phyloP scores from a whole-genome alignment of 2,888 invertebrate genomes.

The Nowickia ferox region DNA sequence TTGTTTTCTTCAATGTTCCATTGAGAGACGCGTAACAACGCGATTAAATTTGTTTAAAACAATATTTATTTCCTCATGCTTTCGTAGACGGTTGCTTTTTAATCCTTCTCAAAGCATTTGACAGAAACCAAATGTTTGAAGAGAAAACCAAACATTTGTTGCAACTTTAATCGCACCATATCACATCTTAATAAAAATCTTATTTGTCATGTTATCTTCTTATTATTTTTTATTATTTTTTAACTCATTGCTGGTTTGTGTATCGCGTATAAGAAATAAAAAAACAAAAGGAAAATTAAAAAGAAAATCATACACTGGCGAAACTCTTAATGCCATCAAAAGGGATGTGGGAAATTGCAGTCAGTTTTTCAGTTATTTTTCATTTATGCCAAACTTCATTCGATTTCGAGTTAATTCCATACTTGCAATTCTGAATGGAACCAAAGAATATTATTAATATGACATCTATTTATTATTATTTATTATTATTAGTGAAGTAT shows the following conservation, averaged over 20 bases:
- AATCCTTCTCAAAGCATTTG: conserved; percentile 68
- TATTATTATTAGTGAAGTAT: too few species aligned
- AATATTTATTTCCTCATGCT: conserved; percentile 45
- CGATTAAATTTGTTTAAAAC: conserved; percentile 59
- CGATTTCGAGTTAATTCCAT: too few species aligned
- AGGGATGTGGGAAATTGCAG: too few species aligned
- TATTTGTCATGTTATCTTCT: conserved; percentile 56
- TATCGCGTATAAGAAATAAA: too few species aligned
- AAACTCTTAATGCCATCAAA: too few species aligned
- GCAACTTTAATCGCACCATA: conserved; percentile 31
- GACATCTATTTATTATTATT: too few species aligned
- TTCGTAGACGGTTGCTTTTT: conserved; percentile 46
- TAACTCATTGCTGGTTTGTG: background rate
- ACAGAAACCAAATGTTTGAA: conserved; percentile 60
- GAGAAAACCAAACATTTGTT: conserved; percentile 53
- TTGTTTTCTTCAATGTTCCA: conserved; percentile 10
- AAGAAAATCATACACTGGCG: too few species aligned
- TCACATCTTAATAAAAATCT: conserved; percentile 30
- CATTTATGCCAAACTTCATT: too few species aligned
- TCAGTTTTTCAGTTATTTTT: too few species aligned
- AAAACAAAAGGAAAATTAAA: too few species aligned
- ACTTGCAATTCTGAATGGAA: too few species aligned
- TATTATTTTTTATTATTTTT: conserved; percentile 13
- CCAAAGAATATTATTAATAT: too few species aligned
- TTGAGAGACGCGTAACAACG: conserved; percentile 49